Conservation (phyloP, 2,113 vertebrate genomes). For the Albula goreensis region DNA sequence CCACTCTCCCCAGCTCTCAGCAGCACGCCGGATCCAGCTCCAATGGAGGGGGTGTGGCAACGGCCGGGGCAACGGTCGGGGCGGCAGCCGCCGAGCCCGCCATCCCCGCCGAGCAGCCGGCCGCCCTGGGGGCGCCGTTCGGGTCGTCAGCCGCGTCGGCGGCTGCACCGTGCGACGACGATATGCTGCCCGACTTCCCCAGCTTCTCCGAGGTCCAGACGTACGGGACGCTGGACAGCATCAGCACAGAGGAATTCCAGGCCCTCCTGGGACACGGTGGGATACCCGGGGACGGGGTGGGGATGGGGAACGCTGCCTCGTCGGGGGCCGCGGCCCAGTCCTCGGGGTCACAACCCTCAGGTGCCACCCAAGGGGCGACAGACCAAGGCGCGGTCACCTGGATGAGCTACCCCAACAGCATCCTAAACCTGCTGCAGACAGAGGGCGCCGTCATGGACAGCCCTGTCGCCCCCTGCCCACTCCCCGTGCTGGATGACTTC, state of each 20-base stretch:
- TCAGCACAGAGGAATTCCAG: constrained; percentile 82
- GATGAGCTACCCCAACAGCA: constrained; percentile 81
- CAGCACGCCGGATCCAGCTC: constrained; percentile 39
- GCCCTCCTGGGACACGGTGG: constrained; percentile 67
- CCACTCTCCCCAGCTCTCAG: constrained; percentile 42
- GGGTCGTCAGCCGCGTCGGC: constrained; percentile 24
- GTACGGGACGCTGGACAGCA: constrained; percentile 68
- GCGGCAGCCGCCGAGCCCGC: not conserved
- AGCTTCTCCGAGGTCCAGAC: constrained; percentile 62
- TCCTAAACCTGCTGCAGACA: constrained; percentile 68
- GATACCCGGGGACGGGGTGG: constrained; percentile 22
- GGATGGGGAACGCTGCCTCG: not conserved
- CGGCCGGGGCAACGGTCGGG: constrained; percentile 21
- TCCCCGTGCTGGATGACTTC: constrained; percentile 51
- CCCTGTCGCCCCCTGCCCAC: not conserved
- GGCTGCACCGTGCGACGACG: constrained; percentile 28
- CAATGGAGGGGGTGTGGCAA: constrained; percentile 9
- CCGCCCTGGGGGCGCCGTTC: constrained; percentile 39
- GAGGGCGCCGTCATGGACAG: constrained; percentile 55
- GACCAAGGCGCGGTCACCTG: constrained; percentile 61
- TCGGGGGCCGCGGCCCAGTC: not conserved
- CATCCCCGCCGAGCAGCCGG: constrained; percentile 9
- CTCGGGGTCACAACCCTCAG: not conserved
- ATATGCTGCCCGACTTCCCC: constrained; percentile 58
- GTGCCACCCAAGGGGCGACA: not conserved